Base-by-base conservation (phyloP, 2,888 invertebrate genomes). In the Leuctra nigra region DNA sequence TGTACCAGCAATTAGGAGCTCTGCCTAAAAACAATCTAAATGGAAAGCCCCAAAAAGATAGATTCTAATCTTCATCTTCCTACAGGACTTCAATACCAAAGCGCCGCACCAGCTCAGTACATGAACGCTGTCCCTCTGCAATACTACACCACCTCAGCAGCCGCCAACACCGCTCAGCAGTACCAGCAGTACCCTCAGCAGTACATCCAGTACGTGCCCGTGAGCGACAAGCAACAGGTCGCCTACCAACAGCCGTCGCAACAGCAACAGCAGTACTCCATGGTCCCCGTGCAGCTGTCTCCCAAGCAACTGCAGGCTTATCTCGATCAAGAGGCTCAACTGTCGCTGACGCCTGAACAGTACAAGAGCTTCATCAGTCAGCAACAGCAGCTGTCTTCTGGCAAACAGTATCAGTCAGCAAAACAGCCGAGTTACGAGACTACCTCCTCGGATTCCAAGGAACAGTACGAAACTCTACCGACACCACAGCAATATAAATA, bases 21-120 rank as follows among this genome's bases (percentile, higher is more conserved):
- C n/a, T n/a, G n/a, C n/a, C n/a, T n/a, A n/a, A n/a, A n/a, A n/a
- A n/a, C n/a, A n/a, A n/a, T n/a, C n/a, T n/a, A n/a, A n/a, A n/a
- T n/a, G n/a, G n/a, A n/a, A n/a, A n/a, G n/a, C n/a, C n/a, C n/a
- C n/a, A n/a, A n/a, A n/a, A n/a, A n/a, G n/a, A n/a, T n/a, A n/a
- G n/a, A n/a, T n/a, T n/a, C n/a, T 7, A 29, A 29, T 29, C 11
- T n/a, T 38, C 38, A 4, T 53, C 20, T 18, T 22, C 13, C 41
- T 44, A 23, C 55, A 46, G 55, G 47, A 14, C 18, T 35, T 22
- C 47, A 55, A 23, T 44, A 54, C 54, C 54, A 44, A 1, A 29
- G 18, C 2, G n/a, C 54, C 11, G 13, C 44, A 7, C n/a, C 54
- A 6, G 44, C 46, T 29, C 41, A 50, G 35, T 50, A 50, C 50